Base-by-base conservation (phyloP, 2,797 vertebrate genomes). In the Rhadinocentrus ornatus region DNA sequence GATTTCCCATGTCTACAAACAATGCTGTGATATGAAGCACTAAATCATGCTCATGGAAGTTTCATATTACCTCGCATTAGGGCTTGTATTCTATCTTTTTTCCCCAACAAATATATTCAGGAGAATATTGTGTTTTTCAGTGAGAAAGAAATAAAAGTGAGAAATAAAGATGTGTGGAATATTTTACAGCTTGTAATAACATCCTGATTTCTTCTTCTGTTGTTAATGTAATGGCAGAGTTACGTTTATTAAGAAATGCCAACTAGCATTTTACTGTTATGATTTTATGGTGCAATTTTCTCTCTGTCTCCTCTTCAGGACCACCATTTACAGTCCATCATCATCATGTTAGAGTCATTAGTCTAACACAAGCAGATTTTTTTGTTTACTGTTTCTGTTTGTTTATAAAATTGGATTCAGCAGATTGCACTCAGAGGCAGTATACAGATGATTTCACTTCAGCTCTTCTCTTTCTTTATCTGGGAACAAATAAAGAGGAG, bases 21-120 rank as follows among this genome's bases (percentile, higher is more conserved):
- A 26, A 24, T 54, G 31, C 58, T n/a, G 34, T 4, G 24, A 78
- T 75, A 72, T 80, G 76, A 64, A 82, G 73, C 60, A 20, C 50
- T 83, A 58, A 53, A 73, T 84, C 69, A 62, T 56, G 20, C 56
- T 63, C 29, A 24, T 58, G 26, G 26, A 16, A 31, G n/a, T 29
- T 32, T 57, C 27, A 13, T 44, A 41, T 55, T 63, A 35, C 2
- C 66, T 41, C 57, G 58, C 26, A 22, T 62, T 34, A n/a, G 6
- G 29, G 54, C 35, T 24, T 26, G 26, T 29, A 39, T 22, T 65
- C 50, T 29, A 10, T 41, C 35, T 50, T 62, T 59, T 56, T 62
- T 22, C 55, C 54, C 59, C 20, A 66, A 26, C 37, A 57, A 64
- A 58, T 57, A 50, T n/a, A 11, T 1, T 10, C 31, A 29, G 29